Conservation (phyloP, 1,140 invertebrate species). For the Tenebrio molitor region DNA sequence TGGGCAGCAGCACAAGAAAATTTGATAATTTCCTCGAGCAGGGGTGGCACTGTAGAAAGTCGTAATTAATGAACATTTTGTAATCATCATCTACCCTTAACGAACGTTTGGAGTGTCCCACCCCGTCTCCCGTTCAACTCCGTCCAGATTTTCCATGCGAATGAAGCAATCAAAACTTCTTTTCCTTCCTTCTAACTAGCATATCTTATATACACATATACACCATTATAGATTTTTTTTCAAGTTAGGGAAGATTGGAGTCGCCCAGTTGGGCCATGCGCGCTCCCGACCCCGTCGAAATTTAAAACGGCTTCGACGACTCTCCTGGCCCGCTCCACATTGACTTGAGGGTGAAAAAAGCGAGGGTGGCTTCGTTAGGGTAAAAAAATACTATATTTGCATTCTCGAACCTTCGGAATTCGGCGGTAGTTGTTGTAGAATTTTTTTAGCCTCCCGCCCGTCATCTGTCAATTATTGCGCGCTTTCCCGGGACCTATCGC, state of each 20-base stretch:
- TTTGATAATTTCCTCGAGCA: too few relatives aligned
- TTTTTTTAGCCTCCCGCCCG: neutral
- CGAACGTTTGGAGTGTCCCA: too few relatives aligned
- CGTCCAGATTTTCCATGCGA: constrained; percentile 20
- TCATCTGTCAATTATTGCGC: constrained; percentile 32
- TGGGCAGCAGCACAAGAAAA: too few relatives aligned
- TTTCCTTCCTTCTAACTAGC: constrained; percentile 64
- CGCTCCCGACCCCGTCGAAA: constrained; percentile 51
- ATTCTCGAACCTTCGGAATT: constrained; percentile 60
- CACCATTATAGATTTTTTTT: constrained; percentile 66
- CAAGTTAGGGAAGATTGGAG: constrained; percentile 63
- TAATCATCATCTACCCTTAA: too few relatives aligned
- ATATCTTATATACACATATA: constrained; percentile 65
- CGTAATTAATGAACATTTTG: too few relatives aligned
- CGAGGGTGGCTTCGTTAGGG: constrained; percentile 65
- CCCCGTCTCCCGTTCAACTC: too few relatives aligned
- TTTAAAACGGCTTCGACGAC: constrained; percentile 34
- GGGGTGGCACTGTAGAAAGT: too few relatives aligned
- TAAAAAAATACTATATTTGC: constrained; percentile 65
- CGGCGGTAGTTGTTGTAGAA: constrained; percentile 26
- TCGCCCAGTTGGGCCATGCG: constrained; percentile 50
- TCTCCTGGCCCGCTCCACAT: constrained; percentile 52
- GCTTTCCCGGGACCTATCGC: constrained; percentile 20
- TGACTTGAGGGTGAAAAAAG: constrained; percentile 64
- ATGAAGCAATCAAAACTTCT: constrained; percentile 63